Evolutionary conservation across 2,888 invertebrate species (phyloP), one percentile per base, ranked within the genome.

Genomic region (Syritta pipiens): DNA sequence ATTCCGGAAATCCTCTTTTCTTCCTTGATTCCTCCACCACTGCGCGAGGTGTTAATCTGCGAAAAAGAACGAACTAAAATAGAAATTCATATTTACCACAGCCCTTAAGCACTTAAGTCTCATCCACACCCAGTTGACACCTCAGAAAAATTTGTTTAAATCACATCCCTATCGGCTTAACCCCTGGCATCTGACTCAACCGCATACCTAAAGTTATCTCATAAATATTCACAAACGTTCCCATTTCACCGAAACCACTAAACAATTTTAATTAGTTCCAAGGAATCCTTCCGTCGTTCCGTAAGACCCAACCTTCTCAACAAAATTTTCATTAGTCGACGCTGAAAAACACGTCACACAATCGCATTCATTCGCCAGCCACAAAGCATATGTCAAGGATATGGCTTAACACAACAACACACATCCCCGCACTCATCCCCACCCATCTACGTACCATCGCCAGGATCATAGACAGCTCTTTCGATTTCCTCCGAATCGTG

Each of bases 381-480:
- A 20, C 7, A 26, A 32, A 53, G 10, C 20, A 49, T 19, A 55
- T 28, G 28, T 46, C 35, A 51, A 57, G 57, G 49, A 59, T 65
- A 24, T 10, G 17, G 6, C 30, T 42, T 9, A 22, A 42, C 26
- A 48, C 30, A 24, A 35, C 12, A 53, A 48, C 55, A 55, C 20
- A 19, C 46, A 17, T 10, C 4, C 20, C 30, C 6, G 20, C 3
- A 48, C 14, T 40, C 7, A 10, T 19, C 24, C 30, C 40, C n/a
- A 48, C 26, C 2, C 5, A 9, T 30, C 17, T 62, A 86, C 89
- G 88, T 81, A 88, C 88, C 88, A 85, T 88, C 88, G 37, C 89
- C 88, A 26, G 89, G 87, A 86, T 88, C 88, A 71, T 88, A 88
- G 83, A 86, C 86, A 26, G 85, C 85, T 40, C 86, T 85, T 62